phyloP scores from a whole-genome alignment of 2,113 vertebrate genomes.

The Podarcis muralis region DNA sequence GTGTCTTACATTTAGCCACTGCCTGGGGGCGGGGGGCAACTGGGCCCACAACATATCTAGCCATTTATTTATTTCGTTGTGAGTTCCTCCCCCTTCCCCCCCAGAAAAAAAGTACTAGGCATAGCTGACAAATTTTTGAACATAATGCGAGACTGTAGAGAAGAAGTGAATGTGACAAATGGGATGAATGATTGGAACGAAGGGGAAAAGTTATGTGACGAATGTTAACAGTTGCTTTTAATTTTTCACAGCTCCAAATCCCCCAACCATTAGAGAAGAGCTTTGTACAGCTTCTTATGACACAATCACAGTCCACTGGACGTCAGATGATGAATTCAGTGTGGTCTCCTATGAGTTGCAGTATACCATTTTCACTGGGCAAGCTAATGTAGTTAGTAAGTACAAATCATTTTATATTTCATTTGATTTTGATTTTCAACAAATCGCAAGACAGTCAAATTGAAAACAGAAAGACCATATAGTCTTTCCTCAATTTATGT shows the following conservation, averaged over 20 bases:
- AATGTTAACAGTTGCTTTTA: slow-evolving; percentile 34
- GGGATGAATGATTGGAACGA: background rate
- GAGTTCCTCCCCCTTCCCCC: background rate
- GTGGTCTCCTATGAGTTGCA: slow-evolving; percentile 97
- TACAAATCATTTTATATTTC: slow-evolving; percentile 55
- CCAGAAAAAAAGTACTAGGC: background rate
- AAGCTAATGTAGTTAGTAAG: slow-evolving; percentile 97
- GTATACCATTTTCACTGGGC: slow-evolving; percentile 96
- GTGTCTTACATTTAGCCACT: no score
- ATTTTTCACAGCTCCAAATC: slow-evolving; percentile 87
- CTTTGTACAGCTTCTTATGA: slow-evolving; percentile 97
- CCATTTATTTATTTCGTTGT: no score
- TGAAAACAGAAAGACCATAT: background rate
- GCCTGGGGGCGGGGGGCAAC: no score
- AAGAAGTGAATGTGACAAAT: background rate
- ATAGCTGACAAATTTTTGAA: background rate
- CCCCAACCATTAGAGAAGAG: slow-evolving; percentile 93
- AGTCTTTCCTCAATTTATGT: background rate
- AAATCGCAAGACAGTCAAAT: slow-evolving; percentile 11
- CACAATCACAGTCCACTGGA: slow-evolving; percentile 98
- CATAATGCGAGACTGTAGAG: background rate
- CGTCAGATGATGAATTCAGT: slow-evolving; percentile 94
- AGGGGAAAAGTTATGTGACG: background rate
- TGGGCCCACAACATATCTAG: no score
- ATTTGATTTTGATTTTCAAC: background rate